A percentile compares a stretch with the other conserved stretches of the same genome.
Conservation (phyloP, 2,113 vertebrate species). For the Leucoraja erinaceus region DNA sequence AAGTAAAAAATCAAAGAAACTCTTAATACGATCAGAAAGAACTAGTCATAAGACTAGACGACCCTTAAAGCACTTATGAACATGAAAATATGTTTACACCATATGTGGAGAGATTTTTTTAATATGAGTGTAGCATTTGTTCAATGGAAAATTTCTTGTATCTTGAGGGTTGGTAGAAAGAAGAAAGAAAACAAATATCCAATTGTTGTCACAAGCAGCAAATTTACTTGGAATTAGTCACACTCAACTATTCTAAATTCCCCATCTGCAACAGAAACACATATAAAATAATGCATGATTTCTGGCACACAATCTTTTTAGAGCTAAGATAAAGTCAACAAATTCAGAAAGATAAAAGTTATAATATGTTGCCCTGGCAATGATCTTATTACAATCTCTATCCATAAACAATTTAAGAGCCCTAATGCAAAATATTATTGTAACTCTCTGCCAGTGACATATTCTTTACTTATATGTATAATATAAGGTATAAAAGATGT, state of each 20-base stretch:
- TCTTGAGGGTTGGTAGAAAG: background rate
- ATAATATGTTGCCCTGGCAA: background rate
- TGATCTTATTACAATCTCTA: background rate
- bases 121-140: background rate
- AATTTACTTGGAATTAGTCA: background rate
- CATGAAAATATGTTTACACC: background rate
- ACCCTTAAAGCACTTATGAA: background rate
- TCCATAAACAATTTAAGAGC: background rate
- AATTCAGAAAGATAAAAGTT: background rate
- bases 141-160: background rate
- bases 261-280: background rate
- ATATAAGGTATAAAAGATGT: background rate
- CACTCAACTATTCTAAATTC: background rate
- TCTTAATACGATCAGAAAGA: background rate
- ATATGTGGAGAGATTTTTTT: background rate
- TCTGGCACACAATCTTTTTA: background rate
- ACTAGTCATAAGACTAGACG: background rate
- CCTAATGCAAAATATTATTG: background rate
- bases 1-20: background rate
- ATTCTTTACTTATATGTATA: background rate
- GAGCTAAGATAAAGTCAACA: background rate
- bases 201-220: background rate
- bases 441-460: background rate
- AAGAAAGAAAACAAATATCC: background rate
- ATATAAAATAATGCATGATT: background rate